Conservation (phyloP, 2,888 invertebrate genomes). For the Psylliodes chrysocephalus region DNA sequence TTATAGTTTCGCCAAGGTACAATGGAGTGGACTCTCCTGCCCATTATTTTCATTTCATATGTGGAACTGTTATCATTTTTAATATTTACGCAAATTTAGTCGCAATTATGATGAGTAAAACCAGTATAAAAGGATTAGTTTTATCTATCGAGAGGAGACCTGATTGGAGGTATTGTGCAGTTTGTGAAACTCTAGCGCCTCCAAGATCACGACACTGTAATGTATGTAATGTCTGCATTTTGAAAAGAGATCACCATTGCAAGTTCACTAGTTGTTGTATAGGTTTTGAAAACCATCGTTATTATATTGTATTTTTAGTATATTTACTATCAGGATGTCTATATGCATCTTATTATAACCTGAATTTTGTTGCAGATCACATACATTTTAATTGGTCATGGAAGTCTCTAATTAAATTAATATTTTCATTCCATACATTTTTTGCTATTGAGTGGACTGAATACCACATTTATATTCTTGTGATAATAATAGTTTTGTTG, state of each 20-base stretch:
- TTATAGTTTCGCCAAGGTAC: constrained; percentile 77
- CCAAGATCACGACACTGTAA: constrained; percentile 93
- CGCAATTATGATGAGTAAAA: constrained; percentile 79
- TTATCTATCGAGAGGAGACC: constrained; percentile 64
- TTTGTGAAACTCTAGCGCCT: constrained; percentile 80
- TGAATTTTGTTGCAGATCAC: constrained; percentile 72
- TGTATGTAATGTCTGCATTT: constrained; percentile 83
- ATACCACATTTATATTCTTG: constrained; percentile 75
- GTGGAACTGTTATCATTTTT: constrained; percentile 76
- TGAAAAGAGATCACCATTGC: constrained; percentile 90
- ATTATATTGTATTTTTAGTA: constrained; percentile 81
- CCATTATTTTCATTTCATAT: constrained; percentile 70
- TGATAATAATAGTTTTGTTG: constrained; percentile 76
- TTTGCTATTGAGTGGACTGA: constrained; percentile 73
- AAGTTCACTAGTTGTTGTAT: constrained; percentile 89
- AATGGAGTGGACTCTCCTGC: constrained; percentile 67
- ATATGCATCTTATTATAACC: constrained; percentile 78
- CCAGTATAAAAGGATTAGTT: constrained; percentile 74
- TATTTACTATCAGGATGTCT: constrained; percentile 78
- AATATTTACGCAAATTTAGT: constrained; percentile 84
- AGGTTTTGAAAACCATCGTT: constrained; percentile 87
- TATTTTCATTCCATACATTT: constrained; percentile 82
- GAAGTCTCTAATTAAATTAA: constrained; percentile 71
- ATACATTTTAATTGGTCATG: constrained; percentile 68
- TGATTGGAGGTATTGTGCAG: constrained; percentile 82